Base-by-base conservation (phyloP, 2,888 invertebrate genomes). In the Phorcus lineatus region DNA sequence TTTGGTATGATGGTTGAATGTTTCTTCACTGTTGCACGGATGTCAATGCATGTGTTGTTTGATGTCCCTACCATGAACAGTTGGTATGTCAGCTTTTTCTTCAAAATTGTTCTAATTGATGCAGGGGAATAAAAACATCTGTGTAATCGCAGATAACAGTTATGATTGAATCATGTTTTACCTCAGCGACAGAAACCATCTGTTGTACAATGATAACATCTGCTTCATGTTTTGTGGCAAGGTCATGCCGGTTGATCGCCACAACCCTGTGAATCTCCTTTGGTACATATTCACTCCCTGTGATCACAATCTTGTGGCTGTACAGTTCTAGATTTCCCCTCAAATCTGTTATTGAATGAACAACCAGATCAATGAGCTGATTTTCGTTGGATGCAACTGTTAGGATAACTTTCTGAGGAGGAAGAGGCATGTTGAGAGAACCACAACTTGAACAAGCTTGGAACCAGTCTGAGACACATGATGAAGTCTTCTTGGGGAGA, bases 61-160 rank as follows among this genome's bases (percentile, higher is more conserved):
- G 74, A 19, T 2, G 75, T 28, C 31, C 55, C 53, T 54, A 75
- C 81, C 79, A 79, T 80, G 1, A 79, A 24, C n/a, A 79, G 77
- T 24, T 9, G 24, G 55, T 74, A 78, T 19, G 16, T 28, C 24
- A 81, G 47, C 13, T 79, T 28, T 0, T 31, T 17, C 22, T 24
- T 52, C 16, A 2, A 3, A n/a, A n/a, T n/a, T n/a, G n/a, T n/a
- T 81, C 79, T 40, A 28, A 70, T 31, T 81, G 79, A 7, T 77
- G 19, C 19, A 82, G 62, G 2, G 80, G 24, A 7, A 80, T 57
- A 55, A 80, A 82, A 0, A 82, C 82, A 47, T 82, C 82, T 13
- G 82, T 82, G 62, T 82, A 80, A 52, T 82, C 80, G 76, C 77
- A 77, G 16, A 82, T 22, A 17, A 82, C 77, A 24, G 13, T 80